These are phyloP conservation scores for Chloropsis cyanopogon DNA, from an alignment of 2,113 vertebrate species.

Conservation along the genomic window DNA sequence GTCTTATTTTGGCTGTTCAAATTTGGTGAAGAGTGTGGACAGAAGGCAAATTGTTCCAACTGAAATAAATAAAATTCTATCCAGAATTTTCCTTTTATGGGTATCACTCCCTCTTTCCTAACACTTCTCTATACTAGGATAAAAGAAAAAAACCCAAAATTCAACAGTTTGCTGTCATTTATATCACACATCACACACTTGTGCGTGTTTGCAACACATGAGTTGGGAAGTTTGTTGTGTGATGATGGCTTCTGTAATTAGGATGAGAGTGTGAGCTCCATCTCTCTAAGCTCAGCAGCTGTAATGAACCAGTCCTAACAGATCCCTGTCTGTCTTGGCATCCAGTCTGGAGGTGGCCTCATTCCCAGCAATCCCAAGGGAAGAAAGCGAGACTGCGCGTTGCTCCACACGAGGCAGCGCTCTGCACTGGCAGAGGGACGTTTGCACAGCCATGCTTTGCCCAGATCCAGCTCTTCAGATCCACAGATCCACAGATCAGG, in stretches of 20 bases:
- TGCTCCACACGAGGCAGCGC: no score
- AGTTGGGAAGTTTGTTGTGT: background rate
- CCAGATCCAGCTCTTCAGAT: background rate
- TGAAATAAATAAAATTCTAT: background rate
- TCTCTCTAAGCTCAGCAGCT: background rate
- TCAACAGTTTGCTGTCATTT: background rate
- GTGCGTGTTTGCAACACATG: rapidly evolving
- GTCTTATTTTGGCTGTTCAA: background rate
- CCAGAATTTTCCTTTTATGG: background rate
- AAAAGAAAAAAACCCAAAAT: background rate
- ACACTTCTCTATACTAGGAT: background rate
- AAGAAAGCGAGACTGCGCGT: background rate
- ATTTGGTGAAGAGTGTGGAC: background rate
- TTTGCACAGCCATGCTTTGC: background rate
- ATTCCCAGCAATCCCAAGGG: background rate
- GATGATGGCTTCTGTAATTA: background rate
- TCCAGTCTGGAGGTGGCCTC: background rate
- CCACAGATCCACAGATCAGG: background rate
- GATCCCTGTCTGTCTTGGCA: background rate
- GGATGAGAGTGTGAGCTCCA: background rate
- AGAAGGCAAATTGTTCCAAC: background rate
- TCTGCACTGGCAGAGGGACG: background rate
- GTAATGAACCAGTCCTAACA: background rate
- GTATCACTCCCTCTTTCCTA: background rate
- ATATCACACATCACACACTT: rapidly evolving